These are phyloP conservation scores for Triops cancriformis DNA, from an alignment of 1,140 invertebrate genomes.

Conservation along the genomic window DNA sequence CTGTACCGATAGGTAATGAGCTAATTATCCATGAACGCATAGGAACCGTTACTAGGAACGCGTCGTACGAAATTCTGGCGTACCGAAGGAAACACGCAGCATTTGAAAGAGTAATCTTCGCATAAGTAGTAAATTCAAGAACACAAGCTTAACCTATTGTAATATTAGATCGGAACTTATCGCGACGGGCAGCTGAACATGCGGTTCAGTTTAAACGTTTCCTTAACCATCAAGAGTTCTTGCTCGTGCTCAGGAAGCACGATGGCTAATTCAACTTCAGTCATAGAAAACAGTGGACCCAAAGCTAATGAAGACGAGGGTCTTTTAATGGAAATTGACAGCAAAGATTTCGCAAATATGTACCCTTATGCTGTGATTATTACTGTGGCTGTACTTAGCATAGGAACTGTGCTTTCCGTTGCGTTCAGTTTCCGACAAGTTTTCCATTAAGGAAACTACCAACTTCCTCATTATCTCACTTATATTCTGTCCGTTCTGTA, in stretches of 20 bases:
- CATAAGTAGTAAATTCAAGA: not conserved
- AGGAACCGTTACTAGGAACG: not conserved
- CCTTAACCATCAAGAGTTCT: not conserved
- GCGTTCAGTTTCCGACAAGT: conserved; percentile 1
- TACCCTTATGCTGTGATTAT: not conserved
- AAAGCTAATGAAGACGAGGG: not conserved
- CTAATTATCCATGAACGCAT: not conserved
- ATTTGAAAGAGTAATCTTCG: not conserved
- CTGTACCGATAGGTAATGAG: not conserved
- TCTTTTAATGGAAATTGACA: not conserved
- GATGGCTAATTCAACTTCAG: not conserved
- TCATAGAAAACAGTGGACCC: not conserved
- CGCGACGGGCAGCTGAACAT: not conserved
- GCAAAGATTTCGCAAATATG: not conserved
- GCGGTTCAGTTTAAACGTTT: not conserved
- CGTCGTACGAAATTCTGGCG: not conserved
- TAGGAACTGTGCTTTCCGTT: not conserved
- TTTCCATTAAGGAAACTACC: not conserved
- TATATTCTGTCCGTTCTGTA: not conserved
- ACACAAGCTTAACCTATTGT: not conserved
- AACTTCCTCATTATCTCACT: not conserved
- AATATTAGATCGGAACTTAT: not conserved
- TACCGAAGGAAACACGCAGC: not conserved
- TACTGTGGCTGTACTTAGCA: not conserved
- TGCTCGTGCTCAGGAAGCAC: not conserved